Evolutionary conservation across 2,888 invertebrate genomes (phyloP).

Genomic region (Frankliniella fusca): DNA sequence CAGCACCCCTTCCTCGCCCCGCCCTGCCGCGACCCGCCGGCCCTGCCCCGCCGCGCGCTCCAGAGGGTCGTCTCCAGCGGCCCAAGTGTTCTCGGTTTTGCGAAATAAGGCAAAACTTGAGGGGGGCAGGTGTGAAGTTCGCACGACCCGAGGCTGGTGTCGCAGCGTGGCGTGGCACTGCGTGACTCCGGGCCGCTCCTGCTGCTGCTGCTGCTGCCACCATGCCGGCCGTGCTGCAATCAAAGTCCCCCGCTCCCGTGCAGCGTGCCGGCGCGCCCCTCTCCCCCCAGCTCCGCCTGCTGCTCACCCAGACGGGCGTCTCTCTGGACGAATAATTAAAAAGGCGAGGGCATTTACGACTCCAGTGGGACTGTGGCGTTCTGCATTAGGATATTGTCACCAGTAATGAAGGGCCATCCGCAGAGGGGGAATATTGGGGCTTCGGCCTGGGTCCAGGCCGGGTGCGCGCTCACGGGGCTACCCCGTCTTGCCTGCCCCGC

Average conservation of each 20-base stretch:
- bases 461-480: background rate
- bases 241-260: background rate
- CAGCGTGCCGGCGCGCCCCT: background rate
- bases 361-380: background rate
- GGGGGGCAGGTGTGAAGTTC: constrained; percentile 14
- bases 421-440: background rate
- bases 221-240: no score
- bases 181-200: background rate
- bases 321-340: background rate
- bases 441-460: background rate
- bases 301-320: no score
- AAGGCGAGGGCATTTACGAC: no score
- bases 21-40: no score
- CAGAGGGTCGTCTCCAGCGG: no score
- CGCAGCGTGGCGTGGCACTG: background rate
- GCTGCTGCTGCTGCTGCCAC: no score
- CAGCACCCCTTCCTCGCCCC: no score
- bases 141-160: background rate
- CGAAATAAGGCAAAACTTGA: constrained; percentile 6
- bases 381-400: background rate
- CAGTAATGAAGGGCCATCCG: background rate
- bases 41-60: no score
- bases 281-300: no score
- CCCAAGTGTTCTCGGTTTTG: background rate
- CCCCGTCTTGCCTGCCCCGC: no score